Base-by-base conservation (phyloP, 2,888 invertebrate genomes). In the Nipponacmea schrenckii region DNA sequence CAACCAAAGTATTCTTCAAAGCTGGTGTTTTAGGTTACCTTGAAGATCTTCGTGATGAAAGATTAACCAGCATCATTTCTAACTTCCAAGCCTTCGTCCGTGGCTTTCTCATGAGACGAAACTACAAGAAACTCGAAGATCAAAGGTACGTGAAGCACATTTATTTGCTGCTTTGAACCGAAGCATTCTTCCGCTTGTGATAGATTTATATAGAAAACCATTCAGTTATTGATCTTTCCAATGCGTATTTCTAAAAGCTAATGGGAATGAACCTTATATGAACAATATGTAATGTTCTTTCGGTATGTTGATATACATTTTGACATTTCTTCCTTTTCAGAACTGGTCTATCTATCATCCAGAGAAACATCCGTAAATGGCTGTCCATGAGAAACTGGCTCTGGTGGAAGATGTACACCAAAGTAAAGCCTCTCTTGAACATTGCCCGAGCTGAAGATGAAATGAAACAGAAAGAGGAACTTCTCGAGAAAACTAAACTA, bases 1-100 rank as follows among this genome's bases (percentile, higher is more conserved):
- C 96, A 91, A 99, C 98, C 82, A 99, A 99, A 95, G 98, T 97
- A 94, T 99, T 99, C 96, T 99, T 99, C 97, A 96, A 98, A 89
- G 98, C 99, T 87, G 99, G 99, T 93, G 97, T 98, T 91, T 92
- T 99, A 93, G 99, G 99, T 95, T 96, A 96, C 92, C 96, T 99
- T 94, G 99, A 99, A 91, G 99, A 99, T 91, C 93, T 98, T 91
- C 96, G 99, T 93, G 99, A 99, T 91, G 98, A 98, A 91, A 96
- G 98, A 91, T 92, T 99, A 85, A 84, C 89, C 91, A 97, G 96
- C 92, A 97, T 99, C 90, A 94, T 99, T 89, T 95, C 97, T 88
- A 97, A 97, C 96, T 90, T 91, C 88, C 91, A 91, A 91, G 94
- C 97, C 84, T 96, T 94, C 93, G 94, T 97, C 90, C 94, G 98